Base-by-base conservation (phyloP, 1,140 invertebrate genomes). In the Lycorma delicatula region DNA sequence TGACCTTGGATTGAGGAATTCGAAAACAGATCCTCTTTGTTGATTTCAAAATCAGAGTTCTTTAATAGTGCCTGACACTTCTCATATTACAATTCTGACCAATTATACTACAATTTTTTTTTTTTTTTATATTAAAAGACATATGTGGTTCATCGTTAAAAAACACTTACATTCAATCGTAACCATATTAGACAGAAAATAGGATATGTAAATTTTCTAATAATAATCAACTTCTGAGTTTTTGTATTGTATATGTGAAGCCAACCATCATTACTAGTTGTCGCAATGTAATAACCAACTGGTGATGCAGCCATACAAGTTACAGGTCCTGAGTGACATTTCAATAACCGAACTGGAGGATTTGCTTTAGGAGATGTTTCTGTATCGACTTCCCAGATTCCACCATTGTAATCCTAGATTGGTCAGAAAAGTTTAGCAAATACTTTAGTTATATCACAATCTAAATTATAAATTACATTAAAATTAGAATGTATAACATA, bases 351-450 rank as follows among this genome's bases (percentile, higher is more conserved):
- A 44, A 78, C 67, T 1, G 85, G 79, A 9, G 70, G 55, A 44
- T 71, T 63, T 23, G 74, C 76, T 12, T 75, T 73, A 34, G 77
- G 73, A 34, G 79, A 79, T 20, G 82, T 83, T 27, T 82, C 82
- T 2, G 91, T 70, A 64, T 91, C 87, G 23, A 89, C 77, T 44
- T 79, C 74, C 89, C 89, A 93, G 22, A 93, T 77, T 3, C 86
- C 88, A 38, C 89, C 89, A 61, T 85, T 86, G 47, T 57, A 66
- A 54, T 69, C 65, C 11, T 26, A 59, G 62, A 22, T 64, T 49
- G 3, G 67, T 66, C 50, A 68, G 18, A 52, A 9, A 50, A 50
- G 20, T 11, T 11, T 20, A 7, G 7, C 69, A n/a, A 68, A 63
- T 63, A 70, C 56, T 44, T 60, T 50, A 26, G 20, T 26, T 46